Conservation (phyloP, 2,113 vertebrate genomes). For the Rhombomys opimus region DNA sequence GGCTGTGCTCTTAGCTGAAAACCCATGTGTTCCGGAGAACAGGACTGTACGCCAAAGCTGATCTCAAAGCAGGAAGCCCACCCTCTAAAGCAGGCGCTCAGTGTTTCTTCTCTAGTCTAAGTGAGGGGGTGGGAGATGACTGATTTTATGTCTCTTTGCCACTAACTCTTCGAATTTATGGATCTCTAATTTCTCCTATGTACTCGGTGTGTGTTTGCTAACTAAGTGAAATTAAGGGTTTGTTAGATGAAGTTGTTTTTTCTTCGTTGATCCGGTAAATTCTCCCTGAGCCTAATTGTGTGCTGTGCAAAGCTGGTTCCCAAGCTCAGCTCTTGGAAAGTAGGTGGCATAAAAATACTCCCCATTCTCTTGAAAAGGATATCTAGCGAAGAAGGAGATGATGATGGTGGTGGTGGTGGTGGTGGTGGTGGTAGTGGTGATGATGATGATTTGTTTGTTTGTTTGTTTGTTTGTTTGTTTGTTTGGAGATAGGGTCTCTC, state of each 20-base stretch:
- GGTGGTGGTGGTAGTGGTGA: no score
- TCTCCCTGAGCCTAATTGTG: neutral
- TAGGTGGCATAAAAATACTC: neutral
- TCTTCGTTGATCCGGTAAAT: neutral
- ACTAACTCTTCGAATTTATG: constrained; percentile 14
- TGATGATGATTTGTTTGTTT: neutral
- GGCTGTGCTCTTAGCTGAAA: neutral
- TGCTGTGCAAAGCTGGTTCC: neutral
- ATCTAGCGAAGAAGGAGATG: neutral
- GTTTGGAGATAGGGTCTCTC: neutral
- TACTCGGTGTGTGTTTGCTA: constrained; percentile 2
- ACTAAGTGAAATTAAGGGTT: neutral
- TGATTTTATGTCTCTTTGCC: neutral
- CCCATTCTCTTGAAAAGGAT: neutral
- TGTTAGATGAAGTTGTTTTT: constrained; percentile 32
- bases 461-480: neutral
- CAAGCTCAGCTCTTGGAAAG: neutral
- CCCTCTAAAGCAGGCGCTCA: neutral
- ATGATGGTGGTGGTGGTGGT: neutral
- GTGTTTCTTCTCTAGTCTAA: neutral
- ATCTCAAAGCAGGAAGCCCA: neutral
- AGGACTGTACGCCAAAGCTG: neutral
- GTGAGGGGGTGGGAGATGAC: neutral
- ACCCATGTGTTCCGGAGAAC: neutral
- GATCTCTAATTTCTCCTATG: neutral